phyloP scores from a whole-genome alignment of 1,140 invertebrate species.

The Akabosia matsudoensis region DNA sequence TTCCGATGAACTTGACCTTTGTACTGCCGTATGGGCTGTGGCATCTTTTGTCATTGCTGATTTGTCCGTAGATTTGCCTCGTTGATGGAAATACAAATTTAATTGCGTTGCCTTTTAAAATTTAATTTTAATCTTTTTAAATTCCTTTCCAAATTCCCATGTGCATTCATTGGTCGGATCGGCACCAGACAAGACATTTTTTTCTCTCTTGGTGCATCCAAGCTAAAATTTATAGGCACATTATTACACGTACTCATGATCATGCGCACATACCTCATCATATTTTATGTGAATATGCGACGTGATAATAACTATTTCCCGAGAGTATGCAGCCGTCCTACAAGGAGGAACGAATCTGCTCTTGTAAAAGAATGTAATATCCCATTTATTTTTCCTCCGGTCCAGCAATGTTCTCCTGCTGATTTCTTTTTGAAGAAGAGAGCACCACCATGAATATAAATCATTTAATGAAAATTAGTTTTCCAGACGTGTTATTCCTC shows the following conservation, averaged over 20 bases:
- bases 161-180: neutral
- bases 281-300: neutral
- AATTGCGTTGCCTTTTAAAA: too few relatives aligned
- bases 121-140: too few relatives aligned
- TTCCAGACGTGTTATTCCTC: conserved; percentile 18
- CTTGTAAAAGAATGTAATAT: neutral
- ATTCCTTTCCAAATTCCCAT: neutral
- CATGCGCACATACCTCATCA: too few relatives aligned
- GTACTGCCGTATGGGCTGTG: conserved; percentile 71
- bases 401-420: neutral
- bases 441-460: conserved; percentile 8
- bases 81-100: too few relatives aligned
- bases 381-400: neutral
- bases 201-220: too few relatives aligned
- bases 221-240: too few relatives aligned
- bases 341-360: too few relatives aligned
- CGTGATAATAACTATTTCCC: neutral
- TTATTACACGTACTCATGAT: neutral
- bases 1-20: conserved; percentile 63
- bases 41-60: conserved; percentile 59
- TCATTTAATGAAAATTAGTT: conserved; percentile 25
- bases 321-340: too few relatives aligned
- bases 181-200: conserved; percentile 16
- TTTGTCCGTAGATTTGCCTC: conserved; percentile 29
- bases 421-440: neutral